Evolutionary conservation across 1,140 invertebrate species (phyloP).

Genomic region (Drosophila pseudoananassae): DNA sequence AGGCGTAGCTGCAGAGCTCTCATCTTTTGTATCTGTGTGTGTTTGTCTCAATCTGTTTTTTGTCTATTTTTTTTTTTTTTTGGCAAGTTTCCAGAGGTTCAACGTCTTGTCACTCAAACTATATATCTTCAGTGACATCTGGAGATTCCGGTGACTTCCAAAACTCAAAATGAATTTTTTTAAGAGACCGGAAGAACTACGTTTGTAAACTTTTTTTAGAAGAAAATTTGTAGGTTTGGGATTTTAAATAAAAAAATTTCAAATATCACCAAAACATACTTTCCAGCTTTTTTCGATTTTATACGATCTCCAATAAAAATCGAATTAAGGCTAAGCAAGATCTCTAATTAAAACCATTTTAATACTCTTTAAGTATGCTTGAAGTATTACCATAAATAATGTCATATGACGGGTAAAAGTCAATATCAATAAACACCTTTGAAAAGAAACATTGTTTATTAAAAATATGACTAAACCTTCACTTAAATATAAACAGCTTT

Average conservation of each 20-base stretch:
- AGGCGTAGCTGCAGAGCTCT: slow-evolving; percentile 13
- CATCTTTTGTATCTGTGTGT: not conserved
- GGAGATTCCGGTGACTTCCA: not conserved
- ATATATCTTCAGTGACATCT: slow-evolving; percentile 9
- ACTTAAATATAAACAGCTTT: not conserved
- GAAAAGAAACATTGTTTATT: too few relatives aligned
- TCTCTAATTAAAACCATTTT: too few relatives aligned
- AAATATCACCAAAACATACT: too few relatives aligned
- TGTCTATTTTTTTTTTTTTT: slow-evolving; percentile 2
- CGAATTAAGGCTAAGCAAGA: not conserved
- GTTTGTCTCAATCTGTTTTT: slow-evolving; percentile 8
- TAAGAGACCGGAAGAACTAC: not conserved
- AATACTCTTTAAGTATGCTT: too few relatives aligned
- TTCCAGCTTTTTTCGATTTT: not conserved
- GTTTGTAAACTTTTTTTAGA: not conserved
- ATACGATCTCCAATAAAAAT: not conserved
- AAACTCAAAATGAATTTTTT: not conserved
- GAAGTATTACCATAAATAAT: not conserved
- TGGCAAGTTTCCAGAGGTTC: slow-evolving; percentile 4
- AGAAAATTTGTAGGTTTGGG: not conserved
- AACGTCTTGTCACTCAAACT: slow-evolving; percentile 21
- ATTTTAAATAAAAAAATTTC: not conserved
- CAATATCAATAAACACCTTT: too few relatives aligned
- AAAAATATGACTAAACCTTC: not conserved
- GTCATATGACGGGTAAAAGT: not conserved